Evolutionary conservation across 2,797 vertebrate genomes (phyloP), one percentile per base, ranked within the genome.

Genomic region (Podarcis siculus): DNA sequence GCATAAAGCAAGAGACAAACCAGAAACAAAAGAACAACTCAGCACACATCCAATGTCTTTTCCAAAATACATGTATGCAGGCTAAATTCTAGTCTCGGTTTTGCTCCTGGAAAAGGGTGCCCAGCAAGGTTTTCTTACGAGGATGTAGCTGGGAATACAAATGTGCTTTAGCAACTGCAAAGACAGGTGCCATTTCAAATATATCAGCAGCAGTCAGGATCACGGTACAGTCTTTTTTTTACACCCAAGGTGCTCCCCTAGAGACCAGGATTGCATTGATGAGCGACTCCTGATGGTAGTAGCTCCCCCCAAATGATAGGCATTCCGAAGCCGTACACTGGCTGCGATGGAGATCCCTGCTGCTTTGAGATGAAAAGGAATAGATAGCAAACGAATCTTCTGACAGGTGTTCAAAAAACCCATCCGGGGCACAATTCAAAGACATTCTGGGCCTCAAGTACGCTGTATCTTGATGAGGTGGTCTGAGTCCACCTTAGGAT

Each of bases 1-100:
- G 92, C 5, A 86, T 25, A 92, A 93, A 95, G 90, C 27, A 90
- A 93, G 58, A 94, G 82, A 85, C 92, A 77, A 90, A 58, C 49
- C 49, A 15, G 1, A 1, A 55, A 55, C 49, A 15, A 55, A 55
- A 55, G 13, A 15, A 15, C 49, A 55, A 55, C 13, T 55, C 49
- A 55, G 13, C 49, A 55, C 13, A 15, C 45, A 75, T 78, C 87
- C 76, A 82, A 3, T 3, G 81, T 39, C 82, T 35, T 86, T 64
- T 84, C 71, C 42, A n/a, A n/a, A n/a, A 39, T 82, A 35, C 13
- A 78, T 61, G 10, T 42, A 1, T 32, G 55, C 15, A 79, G n/a
- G 9, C 35, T 30, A 72, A 17, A 79, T 64, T 55, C 81, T 79
- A 13, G 8, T 19, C 42, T 73, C 49, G 15, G 9, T 58, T 71